These are phyloP conservation scores for Nannoperca australis DNA, from an alignment of 2,797 vertebrate genomes.

Conservation along the genomic window DNA sequence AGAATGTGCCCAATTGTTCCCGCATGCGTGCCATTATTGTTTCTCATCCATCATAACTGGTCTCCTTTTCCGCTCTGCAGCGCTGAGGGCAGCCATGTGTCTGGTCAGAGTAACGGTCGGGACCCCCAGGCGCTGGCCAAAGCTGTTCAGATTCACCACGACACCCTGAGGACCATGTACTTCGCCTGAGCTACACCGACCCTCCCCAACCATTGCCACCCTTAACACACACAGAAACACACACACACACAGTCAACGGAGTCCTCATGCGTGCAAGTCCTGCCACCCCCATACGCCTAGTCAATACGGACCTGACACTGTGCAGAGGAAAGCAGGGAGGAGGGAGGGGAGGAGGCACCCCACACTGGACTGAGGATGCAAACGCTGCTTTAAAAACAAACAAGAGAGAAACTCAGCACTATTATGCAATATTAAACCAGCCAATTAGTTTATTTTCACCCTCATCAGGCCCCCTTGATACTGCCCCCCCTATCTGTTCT, in stretches of 20 bases:
- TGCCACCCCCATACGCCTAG: slow-evolving; percentile 69
- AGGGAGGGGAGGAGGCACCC: slow-evolving; percentile 75
- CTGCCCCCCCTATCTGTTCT: slow-evolving; percentile 43
- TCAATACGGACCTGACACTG: slow-evolving; percentile 90
- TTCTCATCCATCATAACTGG: neutral
- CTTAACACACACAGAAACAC: slow-evolving; percentile 55
- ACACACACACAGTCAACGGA: slow-evolving; percentile 85
- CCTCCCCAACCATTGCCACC: slow-evolving; percentile 68
- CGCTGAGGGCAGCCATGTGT: slow-evolving; percentile 98
- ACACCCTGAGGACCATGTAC: slow-evolving; percentile 99
- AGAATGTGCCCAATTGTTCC: neutral
- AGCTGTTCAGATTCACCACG: slow-evolving; percentile 99
- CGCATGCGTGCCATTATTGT: neutral
- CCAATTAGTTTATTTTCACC: slow-evolving; percentile 89
- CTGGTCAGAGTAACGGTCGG: slow-evolving; percentile 98
- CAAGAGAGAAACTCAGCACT: slow-evolving; percentile 93
- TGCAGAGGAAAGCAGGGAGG: slow-evolving; percentile 83
- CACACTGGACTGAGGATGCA: slow-evolving; percentile 88
- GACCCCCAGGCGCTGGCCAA: slow-evolving; percentile 98
- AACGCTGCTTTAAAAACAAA: slow-evolving; percentile 86
- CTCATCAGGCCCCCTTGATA: slow-evolving; percentile 54
- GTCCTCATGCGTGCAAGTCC: slow-evolving; percentile 78
- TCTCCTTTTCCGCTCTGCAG: slow-evolving; percentile 81
- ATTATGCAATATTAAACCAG: slow-evolving; percentile 99
- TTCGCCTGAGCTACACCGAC: slow-evolving; percentile 90